Conservation (phyloP, 1,140 invertebrate species). For the Drosophila suzukii region DNA sequence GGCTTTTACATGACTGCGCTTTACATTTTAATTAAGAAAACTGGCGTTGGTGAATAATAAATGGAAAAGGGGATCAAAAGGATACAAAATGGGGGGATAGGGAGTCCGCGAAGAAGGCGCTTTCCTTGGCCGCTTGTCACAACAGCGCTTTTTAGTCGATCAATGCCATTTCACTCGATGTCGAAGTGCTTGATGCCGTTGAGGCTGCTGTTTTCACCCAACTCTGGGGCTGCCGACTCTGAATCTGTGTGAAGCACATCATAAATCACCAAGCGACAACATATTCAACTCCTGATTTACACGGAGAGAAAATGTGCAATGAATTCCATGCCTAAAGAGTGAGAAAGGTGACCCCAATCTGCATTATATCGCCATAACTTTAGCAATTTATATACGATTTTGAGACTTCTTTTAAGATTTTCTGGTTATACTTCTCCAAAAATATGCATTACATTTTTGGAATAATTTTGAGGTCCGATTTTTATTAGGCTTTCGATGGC, state of each 20-base stretch:
- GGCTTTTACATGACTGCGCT: slow-evolving; percentile 73
- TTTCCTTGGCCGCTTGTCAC: slow-evolving; percentile 54
- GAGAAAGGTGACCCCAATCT: too few species aligned
- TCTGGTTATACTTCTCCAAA: too few species aligned
- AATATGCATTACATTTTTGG: too few species aligned
- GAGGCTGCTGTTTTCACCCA: slow-evolving; percentile 23
- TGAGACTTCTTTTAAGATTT: too few species aligned
- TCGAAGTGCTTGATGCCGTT: slow-evolving; percentile 47
- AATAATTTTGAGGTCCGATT: too few species aligned
- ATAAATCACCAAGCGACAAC: slow-evolving; percentile 67
- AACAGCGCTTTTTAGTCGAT: slow-evolving; percentile 71
- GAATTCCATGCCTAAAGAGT: not conserved
- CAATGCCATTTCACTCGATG: slow-evolving; percentile 78
- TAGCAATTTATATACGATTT: not conserved
- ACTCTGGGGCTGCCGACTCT: slow-evolving; percentile 7
- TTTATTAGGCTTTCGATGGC: too few species aligned
- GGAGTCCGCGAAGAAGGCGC: not conserved
- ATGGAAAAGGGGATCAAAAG: not conserved
- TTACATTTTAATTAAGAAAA: slow-evolving; percentile 80
- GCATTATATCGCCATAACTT: not conserved
- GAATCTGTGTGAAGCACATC: slow-evolving; percentile 70
- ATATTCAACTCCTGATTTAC: slow-evolving; percentile 20
- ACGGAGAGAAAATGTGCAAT: slow-evolving; percentile 1
- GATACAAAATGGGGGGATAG: not conserved
- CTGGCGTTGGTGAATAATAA: slow-evolving; percentile 6